Conservation (phyloP, 2,888 invertebrate species). For the Hypolimnas misippus region DNA sequence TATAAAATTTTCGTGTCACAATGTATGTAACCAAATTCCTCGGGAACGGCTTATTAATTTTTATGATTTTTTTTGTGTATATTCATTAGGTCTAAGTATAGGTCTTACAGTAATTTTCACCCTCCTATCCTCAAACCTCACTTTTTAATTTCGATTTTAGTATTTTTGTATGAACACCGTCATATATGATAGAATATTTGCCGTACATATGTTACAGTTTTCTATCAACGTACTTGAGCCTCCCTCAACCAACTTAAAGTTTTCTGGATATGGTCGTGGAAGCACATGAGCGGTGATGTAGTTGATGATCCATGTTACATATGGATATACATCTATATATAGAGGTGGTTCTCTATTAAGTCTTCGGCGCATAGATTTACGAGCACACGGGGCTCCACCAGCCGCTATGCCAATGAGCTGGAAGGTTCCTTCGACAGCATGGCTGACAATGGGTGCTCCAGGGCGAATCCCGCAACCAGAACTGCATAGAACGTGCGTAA, state of each 20-base stretch:
- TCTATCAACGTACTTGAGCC: constrained; percentile 52
- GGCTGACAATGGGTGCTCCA: constrained; percentile 68
- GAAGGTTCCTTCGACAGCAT: constrained; percentile 60
- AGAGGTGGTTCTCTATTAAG: constrained; percentile 67
- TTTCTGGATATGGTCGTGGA: constrained; percentile 65
- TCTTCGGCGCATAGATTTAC: constrained; percentile 58
- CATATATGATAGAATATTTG: too few relatives aligned
- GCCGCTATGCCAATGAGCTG: constrained; percentile 68
- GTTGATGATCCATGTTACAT: constrained; percentile 68
- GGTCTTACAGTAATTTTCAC: too few relatives aligned
- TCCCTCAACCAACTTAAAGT: constrained; percentile 57
- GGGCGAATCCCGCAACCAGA: constrained; percentile 71
- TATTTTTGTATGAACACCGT: too few relatives aligned
- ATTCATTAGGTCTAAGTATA: too few relatives aligned
- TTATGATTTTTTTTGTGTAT: too few relatives aligned
- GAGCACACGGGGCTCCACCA: constrained; percentile 59
- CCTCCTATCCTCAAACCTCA: too few relatives aligned
- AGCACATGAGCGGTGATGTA: constrained; percentile 64
- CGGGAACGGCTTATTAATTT: too few relatives aligned
- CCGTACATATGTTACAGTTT: too few relatives aligned
- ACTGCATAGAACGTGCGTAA: constrained; percentile 69
- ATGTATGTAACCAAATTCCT: too few relatives aligned
- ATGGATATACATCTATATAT: constrained; percentile 72
- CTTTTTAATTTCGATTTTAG: too few relatives aligned
- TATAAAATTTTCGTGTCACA: too few relatives aligned